Conservation (phyloP, 2,888 invertebrate genomes). For the Drosophila setosimentum region DNA sequence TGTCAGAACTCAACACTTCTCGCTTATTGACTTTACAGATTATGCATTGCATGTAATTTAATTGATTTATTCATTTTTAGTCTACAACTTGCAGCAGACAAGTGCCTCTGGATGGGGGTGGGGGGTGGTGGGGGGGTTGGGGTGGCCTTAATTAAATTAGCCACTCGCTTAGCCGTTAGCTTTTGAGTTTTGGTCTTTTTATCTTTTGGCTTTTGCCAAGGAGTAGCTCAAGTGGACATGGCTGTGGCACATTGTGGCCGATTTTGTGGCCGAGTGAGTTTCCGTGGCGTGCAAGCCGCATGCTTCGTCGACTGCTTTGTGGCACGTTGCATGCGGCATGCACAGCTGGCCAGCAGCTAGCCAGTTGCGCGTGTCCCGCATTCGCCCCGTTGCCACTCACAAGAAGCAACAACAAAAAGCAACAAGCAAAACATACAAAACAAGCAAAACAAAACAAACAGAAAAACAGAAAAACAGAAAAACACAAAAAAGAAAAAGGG, state of each 20-base stretch:
- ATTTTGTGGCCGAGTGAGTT: slow-evolving; percentile 70
- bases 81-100: background rate
- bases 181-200: slow-evolving; percentile 19
- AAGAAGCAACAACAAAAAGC: slow-evolving; percentile 4
- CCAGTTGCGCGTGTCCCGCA: slow-evolving; percentile 44
- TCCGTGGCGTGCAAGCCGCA: slow-evolving; percentile 48
- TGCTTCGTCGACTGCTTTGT: slow-evolving; percentile 62
- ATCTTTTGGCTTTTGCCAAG: slow-evolving; percentile 22
- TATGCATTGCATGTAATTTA: slow-evolving; percentile 14
- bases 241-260: slow-evolving; percentile 51
- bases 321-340: slow-evolving; percentile 47
- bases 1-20: slow-evolving; percentile 31
- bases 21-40: slow-evolving; percentile 34
- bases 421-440: slow-evolving; percentile 4
- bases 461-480: too few species aligned
- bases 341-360: slow-evolving; percentile 49
- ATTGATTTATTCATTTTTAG: background rate
- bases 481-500: too few species aligned
- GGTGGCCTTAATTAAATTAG: slow-evolving; percentile 34
- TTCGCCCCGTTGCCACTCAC: slow-evolving; percentile 43
- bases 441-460: background rate
- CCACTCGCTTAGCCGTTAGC: slow-evolving; percentile 28
- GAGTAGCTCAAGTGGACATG: slow-evolving; percentile 40
- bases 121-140: background rate
- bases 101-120: background rate